phyloP scores from a whole-genome alignment of 2,797 vertebrate species.

The Rhinoraja longicauda region DNA sequence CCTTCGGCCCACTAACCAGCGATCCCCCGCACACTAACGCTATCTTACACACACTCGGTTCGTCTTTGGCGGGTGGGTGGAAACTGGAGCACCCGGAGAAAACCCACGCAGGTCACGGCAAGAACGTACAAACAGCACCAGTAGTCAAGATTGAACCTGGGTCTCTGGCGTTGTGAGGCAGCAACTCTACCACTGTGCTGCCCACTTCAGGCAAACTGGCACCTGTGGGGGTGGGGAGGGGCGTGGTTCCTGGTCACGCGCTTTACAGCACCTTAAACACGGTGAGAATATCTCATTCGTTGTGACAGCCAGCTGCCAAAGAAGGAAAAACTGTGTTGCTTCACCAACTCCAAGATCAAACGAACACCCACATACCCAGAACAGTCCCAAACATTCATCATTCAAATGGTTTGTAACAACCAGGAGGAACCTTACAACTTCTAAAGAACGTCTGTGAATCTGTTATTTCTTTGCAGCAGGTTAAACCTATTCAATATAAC shows the following conservation, averaged over 20 bases:
- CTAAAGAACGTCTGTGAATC: background rate
- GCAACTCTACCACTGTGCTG: no score
- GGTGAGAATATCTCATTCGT: background rate
- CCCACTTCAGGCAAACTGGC: background rate
- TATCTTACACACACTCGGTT: no score
- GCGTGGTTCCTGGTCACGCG: background rate
- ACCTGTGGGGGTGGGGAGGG: background rate
- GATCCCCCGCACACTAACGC: no score
- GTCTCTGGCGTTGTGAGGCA: no score
- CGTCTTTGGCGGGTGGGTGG: no score
- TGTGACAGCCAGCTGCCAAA: background rate
- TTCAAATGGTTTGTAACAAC: background rate
- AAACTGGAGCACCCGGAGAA: no score
- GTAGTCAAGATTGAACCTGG: no score
- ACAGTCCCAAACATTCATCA: no score
- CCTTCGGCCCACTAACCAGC: no score
- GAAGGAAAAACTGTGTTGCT: background rate
- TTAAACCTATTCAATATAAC: constrained; percentile 24
- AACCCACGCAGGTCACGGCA: no score
- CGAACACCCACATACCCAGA: no score
- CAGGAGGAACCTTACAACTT: background rate
- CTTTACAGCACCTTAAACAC: background rate
- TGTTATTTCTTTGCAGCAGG: background rate
- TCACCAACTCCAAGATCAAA: background rate
- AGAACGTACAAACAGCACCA: no score